Percentiles rank a stretch among this genome's conserved stretches.
Evolutionary conservation across 2,888 invertebrate species (phyloP).

Genomic region (Cordilura impudica): DNA sequence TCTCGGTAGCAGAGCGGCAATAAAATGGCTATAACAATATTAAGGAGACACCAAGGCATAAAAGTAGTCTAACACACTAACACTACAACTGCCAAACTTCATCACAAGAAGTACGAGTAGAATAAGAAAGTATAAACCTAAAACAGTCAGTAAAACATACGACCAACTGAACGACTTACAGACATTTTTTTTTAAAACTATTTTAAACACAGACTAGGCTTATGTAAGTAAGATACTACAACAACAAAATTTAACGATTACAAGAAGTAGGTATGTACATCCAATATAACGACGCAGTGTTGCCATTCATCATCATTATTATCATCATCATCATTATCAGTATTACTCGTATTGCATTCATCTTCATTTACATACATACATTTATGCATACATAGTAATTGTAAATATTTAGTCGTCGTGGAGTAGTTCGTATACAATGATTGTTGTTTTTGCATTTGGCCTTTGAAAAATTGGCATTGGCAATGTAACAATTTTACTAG

Average conservation of each 20-base stretch:
- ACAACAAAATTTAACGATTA: background rate
- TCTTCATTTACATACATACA: background rate
- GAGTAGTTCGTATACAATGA: constrained; percentile 31
- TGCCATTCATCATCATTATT: constrained; percentile 34
- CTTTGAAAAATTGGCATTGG: constrained; percentile 36
- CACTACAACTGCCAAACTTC: background rate
- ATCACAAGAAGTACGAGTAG: background rate
- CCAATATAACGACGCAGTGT: background rate
- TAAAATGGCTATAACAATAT: constrained; percentile 43
- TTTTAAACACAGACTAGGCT: constrained; percentile 31
- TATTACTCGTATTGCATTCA: background rate
- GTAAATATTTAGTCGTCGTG: constrained; percentile 15
- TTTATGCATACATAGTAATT: background rate
- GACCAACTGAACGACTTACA: constrained; percentile 59
- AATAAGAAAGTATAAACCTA: background rate
- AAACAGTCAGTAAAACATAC: constrained; percentile 32
- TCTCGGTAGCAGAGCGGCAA: constrained; percentile 8
- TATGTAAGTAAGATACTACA: constrained; percentile 33
- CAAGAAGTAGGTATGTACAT: background rate
- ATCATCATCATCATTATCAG: constrained; percentile 19
- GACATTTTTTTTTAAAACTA: constrained; percentile 43
- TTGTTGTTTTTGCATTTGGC: constrained; percentile 24
- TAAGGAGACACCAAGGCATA: constrained; percentile 49
- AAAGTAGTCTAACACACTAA: constrained; percentile 32
- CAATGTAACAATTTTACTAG: constrained; percentile 47